Evolutionary conservation across 2,113 vertebrate genomes (phyloP).

Genomic region (Pimephales promelas): DNA sequence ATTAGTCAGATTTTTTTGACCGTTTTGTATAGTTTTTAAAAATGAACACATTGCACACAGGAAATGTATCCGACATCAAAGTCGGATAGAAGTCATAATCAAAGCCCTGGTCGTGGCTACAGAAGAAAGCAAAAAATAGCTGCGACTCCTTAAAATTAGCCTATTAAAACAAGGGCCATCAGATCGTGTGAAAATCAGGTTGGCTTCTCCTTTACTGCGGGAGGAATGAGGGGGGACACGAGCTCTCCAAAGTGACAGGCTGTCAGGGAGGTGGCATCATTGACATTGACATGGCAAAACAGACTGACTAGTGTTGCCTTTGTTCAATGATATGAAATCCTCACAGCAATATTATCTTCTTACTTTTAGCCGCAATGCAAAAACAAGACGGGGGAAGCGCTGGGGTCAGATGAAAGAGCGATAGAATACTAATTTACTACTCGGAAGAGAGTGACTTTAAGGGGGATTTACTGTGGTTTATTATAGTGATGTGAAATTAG

Average conservation of each 20-base stretch:
- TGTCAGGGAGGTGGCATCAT: conserved; percentile 58
- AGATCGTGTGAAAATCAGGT: conserved; percentile 59
- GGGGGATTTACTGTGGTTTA: conserved; percentile 76
- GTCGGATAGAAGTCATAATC: conserved; percentile 50
- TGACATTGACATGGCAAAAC: conserved; percentile 63
- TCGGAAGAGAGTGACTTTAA: conserved; percentile 69
- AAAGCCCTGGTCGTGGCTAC: background rate
- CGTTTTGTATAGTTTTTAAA: too few relatives aligned
- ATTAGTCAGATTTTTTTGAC: too few relatives aligned
- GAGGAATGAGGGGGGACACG: conserved; percentile 47
- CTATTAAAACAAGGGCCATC: conserved; percentile 61
- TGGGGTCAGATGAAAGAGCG: conserved; percentile 40
- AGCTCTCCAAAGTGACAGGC: conserved; percentile 63
- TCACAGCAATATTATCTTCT: conserved; percentile 57
- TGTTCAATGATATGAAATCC: conserved; percentile 59
- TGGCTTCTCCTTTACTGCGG: conserved; percentile 54
- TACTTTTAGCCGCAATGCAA: conserved; percentile 39
- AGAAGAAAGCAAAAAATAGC: conserved; percentile 50
- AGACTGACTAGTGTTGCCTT: conserved; percentile 58
- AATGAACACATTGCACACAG: background rate
- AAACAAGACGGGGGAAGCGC: conserved; percentile 28
- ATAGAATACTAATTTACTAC: conserved; percentile 43
- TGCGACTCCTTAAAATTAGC: conserved; percentile 50
- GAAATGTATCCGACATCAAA: conserved; percentile 36
- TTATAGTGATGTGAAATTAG: conserved; percentile 75